Conservation (phyloP, 2,888 invertebrate species). For the Nycteola revayana region DNA sequence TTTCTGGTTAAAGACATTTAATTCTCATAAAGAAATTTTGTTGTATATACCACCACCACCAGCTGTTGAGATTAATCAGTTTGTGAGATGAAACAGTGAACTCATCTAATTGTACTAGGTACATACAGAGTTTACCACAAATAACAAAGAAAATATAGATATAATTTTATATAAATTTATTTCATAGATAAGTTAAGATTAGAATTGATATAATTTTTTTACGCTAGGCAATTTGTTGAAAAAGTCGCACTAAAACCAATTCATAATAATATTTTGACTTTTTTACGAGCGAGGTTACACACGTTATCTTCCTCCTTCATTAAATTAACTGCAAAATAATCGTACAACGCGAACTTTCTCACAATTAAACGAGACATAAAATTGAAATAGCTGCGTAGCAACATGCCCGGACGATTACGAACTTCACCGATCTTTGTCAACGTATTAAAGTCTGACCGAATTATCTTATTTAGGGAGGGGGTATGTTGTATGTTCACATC, state of each 20-base stretch:
- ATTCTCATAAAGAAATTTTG: too few relatives aligned
- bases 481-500: slow-evolving; percentile 68
- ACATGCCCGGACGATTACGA: slow-evolving; percentile 70
- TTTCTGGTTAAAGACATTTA: too few relatives aligned
- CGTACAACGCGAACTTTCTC: slow-evolving; percentile 49
- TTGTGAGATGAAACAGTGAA: too few relatives aligned
- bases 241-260: background rate
- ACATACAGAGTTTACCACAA: too few relatives aligned
- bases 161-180: too few relatives aligned
- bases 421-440: slow-evolving; percentile 68
- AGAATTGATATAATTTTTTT: slow-evolving; percentile 16
- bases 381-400: slow-evolving; percentile 60
- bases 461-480: slow-evolving; percentile 53
- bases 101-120: too few relatives aligned
- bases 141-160: too few relatives aligned
- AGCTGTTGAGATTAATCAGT: too few relatives aligned
- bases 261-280: background rate
- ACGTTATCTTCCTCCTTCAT: slow-evolving; percentile 32
- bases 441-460: slow-evolving; percentile 80
- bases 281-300: slow-evolving; percentile 8
- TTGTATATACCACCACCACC: too few relatives aligned
- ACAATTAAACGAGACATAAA: slow-evolving; percentile 70
- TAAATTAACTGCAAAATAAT: slow-evolving; percentile 54
- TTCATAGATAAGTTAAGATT: too few relatives aligned
- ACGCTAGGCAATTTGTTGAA: background rate